Evolutionary conservation across 1,140 invertebrate genomes (phyloP).

Genomic region (Drosophila lacteicornis): DNA sequence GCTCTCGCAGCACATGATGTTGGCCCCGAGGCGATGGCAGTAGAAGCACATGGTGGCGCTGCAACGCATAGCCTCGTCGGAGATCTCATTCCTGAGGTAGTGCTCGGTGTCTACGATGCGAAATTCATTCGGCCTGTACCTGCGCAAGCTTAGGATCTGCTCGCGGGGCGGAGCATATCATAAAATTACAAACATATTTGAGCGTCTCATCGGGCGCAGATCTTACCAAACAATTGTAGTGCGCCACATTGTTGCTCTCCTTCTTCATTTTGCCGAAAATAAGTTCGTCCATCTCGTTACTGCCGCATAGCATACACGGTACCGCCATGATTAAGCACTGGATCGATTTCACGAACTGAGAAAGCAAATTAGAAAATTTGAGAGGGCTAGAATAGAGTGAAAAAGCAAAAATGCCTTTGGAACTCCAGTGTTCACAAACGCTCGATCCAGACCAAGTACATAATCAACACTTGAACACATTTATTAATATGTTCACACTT

Average conservation of each 20-base stretch:
- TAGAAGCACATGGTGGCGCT: constrained; percentile 18
- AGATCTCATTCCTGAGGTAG: constrained; percentile 41
- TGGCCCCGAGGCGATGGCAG: constrained; percentile 33
- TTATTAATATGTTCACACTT: no score
- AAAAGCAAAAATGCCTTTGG: no score
- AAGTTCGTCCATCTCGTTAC: background rate
- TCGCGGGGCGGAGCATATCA: background rate
- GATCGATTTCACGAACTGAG: no score
- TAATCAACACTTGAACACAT: no score
- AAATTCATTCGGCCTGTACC: constrained; percentile 23
- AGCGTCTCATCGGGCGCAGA: background rate
- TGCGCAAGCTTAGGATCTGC: constrained; percentile 52
- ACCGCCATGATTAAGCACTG: background rate
- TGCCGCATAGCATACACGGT: constrained; percentile 1
- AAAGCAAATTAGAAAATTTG: no score
- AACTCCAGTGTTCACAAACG: no score
- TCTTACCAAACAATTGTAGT: constrained; percentile 52
- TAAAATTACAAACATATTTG: no score
- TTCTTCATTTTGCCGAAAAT: background rate
- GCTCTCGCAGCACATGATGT: constrained; percentile 35
- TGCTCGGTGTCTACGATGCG: background rate
- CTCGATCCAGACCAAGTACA: no score
- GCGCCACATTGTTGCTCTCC: constrained; percentile 1
- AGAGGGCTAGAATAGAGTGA: no score
- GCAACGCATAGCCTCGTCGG: constrained; percentile 22